These are phyloP conservation scores for Yoshiicerus persimilis DNA, from an alignment of 1,140 invertebrate genomes.

Conservation along the genomic window DNA sequence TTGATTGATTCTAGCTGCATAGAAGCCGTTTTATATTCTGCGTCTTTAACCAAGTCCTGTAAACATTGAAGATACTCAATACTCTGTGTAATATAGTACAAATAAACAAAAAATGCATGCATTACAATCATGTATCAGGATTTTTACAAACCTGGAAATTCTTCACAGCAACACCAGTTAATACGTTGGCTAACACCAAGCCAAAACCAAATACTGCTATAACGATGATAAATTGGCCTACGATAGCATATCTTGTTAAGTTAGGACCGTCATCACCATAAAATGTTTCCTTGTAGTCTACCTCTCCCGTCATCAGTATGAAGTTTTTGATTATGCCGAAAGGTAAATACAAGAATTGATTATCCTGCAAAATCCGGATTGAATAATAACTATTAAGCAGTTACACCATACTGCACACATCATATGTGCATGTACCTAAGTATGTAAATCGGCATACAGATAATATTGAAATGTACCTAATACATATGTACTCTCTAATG, in stretches of 20 bases:
- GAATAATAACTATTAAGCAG: neutral
- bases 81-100: too few relatives aligned
- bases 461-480: too few relatives aligned
- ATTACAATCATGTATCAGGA: neutral
- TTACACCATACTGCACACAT: neutral
- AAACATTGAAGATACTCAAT: neutral
- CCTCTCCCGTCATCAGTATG: neutral
- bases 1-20: neutral
- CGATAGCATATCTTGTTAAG: neutral
- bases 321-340: neutral
- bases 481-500: too few relatives aligned
- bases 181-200: neutral
- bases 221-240: neutral
- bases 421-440: too few relatives aligned
- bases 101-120: neutral
- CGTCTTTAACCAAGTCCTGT: neutral
- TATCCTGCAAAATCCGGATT: neutral
- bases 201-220: neutral
- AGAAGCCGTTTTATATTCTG: neutral
- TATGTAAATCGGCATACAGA: too few relatives aligned
- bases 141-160: neutral
- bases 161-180: neutral
- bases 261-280: neutral
- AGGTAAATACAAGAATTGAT: neutral
- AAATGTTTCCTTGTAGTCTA: neutral